Evolutionary conservation across 2,797 vertebrate species (phyloP), one percentile per base, ranked within the genome.

Genomic region (Spondyliosoma cantharus): DNA sequence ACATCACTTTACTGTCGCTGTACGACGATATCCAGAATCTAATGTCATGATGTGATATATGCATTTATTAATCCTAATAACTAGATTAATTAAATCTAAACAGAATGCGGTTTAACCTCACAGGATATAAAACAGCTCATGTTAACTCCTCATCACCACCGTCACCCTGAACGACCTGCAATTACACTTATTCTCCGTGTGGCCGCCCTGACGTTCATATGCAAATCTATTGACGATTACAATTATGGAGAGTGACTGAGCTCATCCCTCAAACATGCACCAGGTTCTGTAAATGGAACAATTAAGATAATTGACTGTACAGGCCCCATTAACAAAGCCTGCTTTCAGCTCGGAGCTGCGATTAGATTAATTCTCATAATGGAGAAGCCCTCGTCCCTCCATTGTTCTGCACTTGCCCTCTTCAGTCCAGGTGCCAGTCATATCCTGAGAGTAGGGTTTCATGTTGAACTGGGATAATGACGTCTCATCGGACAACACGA

Each of bases 251-350:
- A 94, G 92, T 94, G 91, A 93, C 90, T 90, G 90, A 90, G 86
- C 89, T 89, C 92, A 91, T 93, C 91, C 85, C 89, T 92, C 89
- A 89, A 92, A 93, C 87, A 88, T 88, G 88, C 90, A 78, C 85
- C 90, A 86, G 90, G 87, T 91, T 92, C 89, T 92, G 83, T 87
- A 90, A 94, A 94, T 91, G 90, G 92, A 94, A 93, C 94, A 94
- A 95, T 95, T 95, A 93, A 93, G 92, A 94, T 95, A 95, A 95
- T 93, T 94, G 94, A 93, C 90, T 87, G 89, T 93, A 92, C 92
- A 92, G 93, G 91, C 89, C 74, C 93, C 92, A 93, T 95, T 95
- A 95, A 94, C 91, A 90, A 89, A 93, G 89, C 83, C 89, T 76
- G 91, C 90, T 87, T 78, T 86, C 85, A 79, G 89, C 89, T 89